phyloP scores from a whole-genome alignment of 2,888 invertebrate genomes.

The Sceliomorpha sp. region DNA sequence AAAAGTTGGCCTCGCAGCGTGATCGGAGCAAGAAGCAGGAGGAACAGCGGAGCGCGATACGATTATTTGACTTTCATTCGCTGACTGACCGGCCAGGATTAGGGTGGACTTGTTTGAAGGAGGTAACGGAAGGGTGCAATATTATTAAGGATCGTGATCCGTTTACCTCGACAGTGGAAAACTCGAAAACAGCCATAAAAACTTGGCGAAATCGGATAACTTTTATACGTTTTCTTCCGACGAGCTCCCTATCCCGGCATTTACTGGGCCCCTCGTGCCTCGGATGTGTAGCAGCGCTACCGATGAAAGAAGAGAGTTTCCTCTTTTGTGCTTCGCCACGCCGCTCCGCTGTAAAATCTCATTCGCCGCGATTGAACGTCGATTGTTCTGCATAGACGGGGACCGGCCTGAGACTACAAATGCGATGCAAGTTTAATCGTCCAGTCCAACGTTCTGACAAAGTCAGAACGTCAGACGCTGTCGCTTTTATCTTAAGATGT shows the following conservation, averaged over 20 bases:
- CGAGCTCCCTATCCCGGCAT: neutral
- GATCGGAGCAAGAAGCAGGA: conserved; percentile 11
- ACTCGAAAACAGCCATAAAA: conserved; percentile 65
- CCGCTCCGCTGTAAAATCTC: conserved; percentile 51
- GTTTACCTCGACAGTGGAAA: conserved; percentile 59
- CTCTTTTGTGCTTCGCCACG: conserved; percentile 28
- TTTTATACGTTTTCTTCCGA: conserved; percentile 65
- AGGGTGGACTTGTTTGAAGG: conserved; percentile 16
- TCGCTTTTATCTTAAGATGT: no score
- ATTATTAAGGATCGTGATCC: conserved; percentile 64
- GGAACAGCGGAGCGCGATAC: conserved; percentile 5
- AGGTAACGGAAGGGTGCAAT: conserved; percentile 34
- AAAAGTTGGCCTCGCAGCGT: conserved; percentile 25
- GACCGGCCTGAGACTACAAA: no score
- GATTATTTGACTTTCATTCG: conserved; percentile 24
- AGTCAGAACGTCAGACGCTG: no score
- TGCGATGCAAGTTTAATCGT: no score
- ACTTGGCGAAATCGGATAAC: conserved; percentile 67
- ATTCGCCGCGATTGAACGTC: conserved; percentile 39
- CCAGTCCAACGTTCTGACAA: no score
- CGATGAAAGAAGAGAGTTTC: conserved; percentile 20
- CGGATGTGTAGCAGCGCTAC: conserved; percentile 4
- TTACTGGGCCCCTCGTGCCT: conserved; percentile 1
- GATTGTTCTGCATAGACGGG: neutral
- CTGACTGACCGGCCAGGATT: conserved; percentile 17